Percentiles rank a stretch among this genome's conserved stretches.
These are phyloP conservation scores for Donacobius atricapilla DNA, from an alignment of 2,113 vertebrate genomes.

Conservation along the genomic window DNA sequence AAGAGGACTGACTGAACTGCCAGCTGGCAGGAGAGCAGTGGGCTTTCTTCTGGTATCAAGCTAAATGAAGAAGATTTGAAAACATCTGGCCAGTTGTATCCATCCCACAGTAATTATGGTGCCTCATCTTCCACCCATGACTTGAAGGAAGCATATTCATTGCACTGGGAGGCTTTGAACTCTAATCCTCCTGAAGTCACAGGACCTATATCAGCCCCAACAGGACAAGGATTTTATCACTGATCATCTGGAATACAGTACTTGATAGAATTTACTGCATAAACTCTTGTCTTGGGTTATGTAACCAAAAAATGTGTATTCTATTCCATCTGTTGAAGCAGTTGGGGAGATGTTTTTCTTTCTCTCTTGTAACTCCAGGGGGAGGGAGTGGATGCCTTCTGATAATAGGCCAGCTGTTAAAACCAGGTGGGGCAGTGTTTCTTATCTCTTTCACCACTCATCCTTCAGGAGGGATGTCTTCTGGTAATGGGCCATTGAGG, in stretches of 20 bases:
- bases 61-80: not conserved
- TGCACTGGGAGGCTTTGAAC: not conserved
- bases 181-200: not conserved
- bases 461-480: too few relatives aligned
- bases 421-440: too few relatives aligned
- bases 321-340: too few relatives aligned
- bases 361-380: too few relatives aligned
- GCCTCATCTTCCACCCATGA: not conserved
- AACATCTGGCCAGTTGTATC: not conserved
- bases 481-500: too few relatives aligned
- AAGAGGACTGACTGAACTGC: not conserved
- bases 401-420: too few relatives aligned
- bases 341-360: too few relatives aligned
- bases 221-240: not conserved
- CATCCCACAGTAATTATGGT: not conserved
- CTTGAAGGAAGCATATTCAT: not conserved
- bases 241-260: not conserved
- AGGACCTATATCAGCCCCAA: not conserved
- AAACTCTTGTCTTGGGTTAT: too few relatives aligned
- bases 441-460: too few relatives aligned
- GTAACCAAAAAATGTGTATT: too few relatives aligned
- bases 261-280: not conserved
- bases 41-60: not conserved
- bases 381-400: too few relatives aligned
- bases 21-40: not conserved